Evolutionary conservation across 2,888 invertebrate genomes (phyloP).

Genomic region (Adela reaumurella): DNA sequence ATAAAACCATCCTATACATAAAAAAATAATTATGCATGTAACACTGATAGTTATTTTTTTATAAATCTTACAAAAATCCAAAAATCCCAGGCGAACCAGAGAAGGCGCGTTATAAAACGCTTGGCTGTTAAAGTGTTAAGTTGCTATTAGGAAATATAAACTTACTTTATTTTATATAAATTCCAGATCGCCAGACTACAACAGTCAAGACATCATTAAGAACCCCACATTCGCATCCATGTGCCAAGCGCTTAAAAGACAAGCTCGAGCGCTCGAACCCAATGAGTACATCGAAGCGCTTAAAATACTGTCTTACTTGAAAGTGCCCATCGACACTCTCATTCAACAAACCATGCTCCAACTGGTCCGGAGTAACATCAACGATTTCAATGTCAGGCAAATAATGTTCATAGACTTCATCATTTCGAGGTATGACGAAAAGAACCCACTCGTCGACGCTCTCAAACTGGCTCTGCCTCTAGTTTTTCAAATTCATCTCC

Average conservation of each 20-base stretch:
- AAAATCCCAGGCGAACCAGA: too few relatives aligned
- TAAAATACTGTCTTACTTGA: constrained; percentile 56
- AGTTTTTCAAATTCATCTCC: constrained; percentile 62
- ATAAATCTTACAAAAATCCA: constrained; percentile 4
- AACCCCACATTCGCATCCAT: constrained; percentile 56
- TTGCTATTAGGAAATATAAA: background rate
- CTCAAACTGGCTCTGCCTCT: constrained; percentile 62
- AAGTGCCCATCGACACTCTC: constrained; percentile 54
- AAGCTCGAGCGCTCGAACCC: constrained; percentile 47
- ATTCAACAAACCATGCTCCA: constrained; percentile 63
- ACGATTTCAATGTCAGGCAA: constrained; percentile 56
- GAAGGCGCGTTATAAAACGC: too few relatives aligned
- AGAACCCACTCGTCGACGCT: constrained; percentile 59
- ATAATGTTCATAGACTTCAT: constrained; percentile 62
- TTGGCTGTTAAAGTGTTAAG: too few relatives aligned
- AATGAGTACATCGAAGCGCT: constrained; percentile 57
- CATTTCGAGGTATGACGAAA: constrained; percentile 41
- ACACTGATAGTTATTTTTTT: too few relatives aligned
- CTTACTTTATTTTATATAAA: constrained; percentile 8
- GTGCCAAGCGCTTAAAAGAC: constrained; percentile 53
- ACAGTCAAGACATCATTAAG: constrained; percentile 39
- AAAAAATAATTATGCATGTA: too few relatives aligned
- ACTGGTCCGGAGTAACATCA: constrained; percentile 58
- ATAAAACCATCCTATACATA: too few relatives aligned
- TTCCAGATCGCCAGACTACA: constrained; percentile 27